Conservation (phyloP, 2,888 invertebrate genomes). For the Germaria angustata region DNA sequence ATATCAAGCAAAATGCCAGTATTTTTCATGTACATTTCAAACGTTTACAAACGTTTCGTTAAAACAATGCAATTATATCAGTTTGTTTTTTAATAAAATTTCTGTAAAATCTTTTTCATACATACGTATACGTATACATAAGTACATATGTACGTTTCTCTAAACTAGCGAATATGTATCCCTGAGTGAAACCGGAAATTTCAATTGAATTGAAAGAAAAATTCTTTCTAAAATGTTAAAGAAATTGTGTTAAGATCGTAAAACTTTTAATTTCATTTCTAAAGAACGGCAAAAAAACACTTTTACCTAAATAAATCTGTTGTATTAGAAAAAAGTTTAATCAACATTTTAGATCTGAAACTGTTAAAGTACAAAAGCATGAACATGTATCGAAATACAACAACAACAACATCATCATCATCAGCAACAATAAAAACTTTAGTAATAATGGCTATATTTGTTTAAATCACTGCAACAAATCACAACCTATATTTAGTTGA, state of each 20-base stretch:
- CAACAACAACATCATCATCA: no score
- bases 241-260: constrained; percentile 60
- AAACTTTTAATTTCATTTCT: constrained; percentile 66
- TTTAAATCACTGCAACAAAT: constrained; percentile 44
- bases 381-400: constrained; percentile 41
- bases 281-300: constrained; percentile 62
- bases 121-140: no score
- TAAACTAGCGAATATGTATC: background rate
- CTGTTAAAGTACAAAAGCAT: constrained; percentile 48
- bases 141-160: no score
- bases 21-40: no score
- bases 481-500: constrained; percentile 22
- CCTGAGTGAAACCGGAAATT: background rate
- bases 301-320: constrained; percentile 52
- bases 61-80: no score
- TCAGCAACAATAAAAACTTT: background rate
- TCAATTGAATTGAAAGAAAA: constrained; percentile 8
- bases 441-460: constrained; percentile 33
- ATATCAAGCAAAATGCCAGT: no score
- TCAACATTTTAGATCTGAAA: constrained; percentile 65
- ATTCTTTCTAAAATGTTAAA: constrained; percentile 3
- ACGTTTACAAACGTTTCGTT: no score
- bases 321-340: constrained; percentile 28
- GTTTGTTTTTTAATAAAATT: no score
- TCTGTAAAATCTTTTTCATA: no score